A percentile compares a stretch with the other conserved stretches of the same genome.
These are phyloP conservation scores for Odontomyia ornata DNA, from an alignment of 2,888 invertebrate genomes.

Conservation along the genomic window DNA sequence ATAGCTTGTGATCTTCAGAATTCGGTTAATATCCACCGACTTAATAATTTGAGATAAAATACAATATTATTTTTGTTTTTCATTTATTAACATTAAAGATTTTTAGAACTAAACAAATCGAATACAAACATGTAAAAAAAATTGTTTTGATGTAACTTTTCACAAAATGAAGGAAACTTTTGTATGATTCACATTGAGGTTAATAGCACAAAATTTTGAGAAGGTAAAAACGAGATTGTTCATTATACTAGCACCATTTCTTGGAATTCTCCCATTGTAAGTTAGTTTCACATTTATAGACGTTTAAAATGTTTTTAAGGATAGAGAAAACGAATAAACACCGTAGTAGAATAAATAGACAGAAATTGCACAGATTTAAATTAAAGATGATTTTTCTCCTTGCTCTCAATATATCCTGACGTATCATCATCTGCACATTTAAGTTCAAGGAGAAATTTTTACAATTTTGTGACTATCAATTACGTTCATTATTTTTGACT, in stretches of 20 bases:
- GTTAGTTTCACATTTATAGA: too few species aligned
- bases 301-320: too few species aligned
- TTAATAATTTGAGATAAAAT: background rate
- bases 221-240: background rate
- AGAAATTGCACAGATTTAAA: too few species aligned
- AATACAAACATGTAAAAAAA: background rate
- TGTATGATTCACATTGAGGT: background rate
- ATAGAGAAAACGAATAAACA: too few species aligned
- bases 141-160: background rate
- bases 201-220: background rate
- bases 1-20: too few species aligned
- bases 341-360: too few species aligned
- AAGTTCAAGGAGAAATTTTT: too few species aligned
- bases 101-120: constrained; percentile 23
- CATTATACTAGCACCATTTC: background rate
- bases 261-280: background rate
- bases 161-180: background rate
- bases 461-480: constrained; percentile 19
- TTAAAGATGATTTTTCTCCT: too few species aligned
- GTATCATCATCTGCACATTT: too few species aligned
- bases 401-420: too few species aligned
- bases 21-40: background rate
- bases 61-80: background rate
- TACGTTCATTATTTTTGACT: background rate
- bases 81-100: constrained; percentile 22